Percentiles rank a stretch among this genome's conserved stretches.
Evolutionary conservation across 2,888 invertebrate genomes (phyloP).

Genomic region (Aethes cnicana): DNA sequence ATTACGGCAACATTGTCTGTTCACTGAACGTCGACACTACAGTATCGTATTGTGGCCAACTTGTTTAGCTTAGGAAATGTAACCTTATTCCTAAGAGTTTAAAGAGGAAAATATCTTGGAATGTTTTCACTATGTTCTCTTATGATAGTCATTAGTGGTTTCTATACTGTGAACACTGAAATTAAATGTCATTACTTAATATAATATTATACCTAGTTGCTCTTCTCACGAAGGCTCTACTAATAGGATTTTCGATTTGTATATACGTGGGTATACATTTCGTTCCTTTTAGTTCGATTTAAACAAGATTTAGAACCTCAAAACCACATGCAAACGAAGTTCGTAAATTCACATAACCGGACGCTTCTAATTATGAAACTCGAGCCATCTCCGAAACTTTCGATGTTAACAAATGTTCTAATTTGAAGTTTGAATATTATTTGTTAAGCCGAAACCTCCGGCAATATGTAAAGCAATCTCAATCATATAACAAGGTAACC

Average conservation of each 20-base stretch:
- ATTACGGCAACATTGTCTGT: slow-evolving; percentile 17
- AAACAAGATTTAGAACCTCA: too few species aligned
- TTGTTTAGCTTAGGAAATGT: slow-evolving; percentile 6
- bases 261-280: too few species aligned
- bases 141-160: slow-evolving; percentile 25
- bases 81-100: not conserved
- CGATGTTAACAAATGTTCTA: slow-evolving; percentile 29
- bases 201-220: slow-evolving; percentile 8
- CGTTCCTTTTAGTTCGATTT: too few species aligned
- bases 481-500: slow-evolving; percentile 68
- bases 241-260: too few species aligned
- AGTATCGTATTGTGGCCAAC: slow-evolving; percentile 1
- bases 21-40: slow-evolving; percentile 15
- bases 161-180: slow-evolving; percentile 17
- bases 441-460: slow-evolving; percentile 50
- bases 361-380: slow-evolving; percentile 5
- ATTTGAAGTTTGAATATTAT: slow-evolving; percentile 44
- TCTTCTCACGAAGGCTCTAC: too few species aligned
- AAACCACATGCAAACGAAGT: too few species aligned
- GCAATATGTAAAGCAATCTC: slow-evolving; percentile 62
- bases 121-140: not conserved
- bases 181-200: slow-evolving; percentile 19
- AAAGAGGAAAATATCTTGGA: not conserved
- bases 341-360: not conserved
- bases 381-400: slow-evolving; percentile 22